Conservation (phyloP, 1,140 invertebrate species). For the Drosophila littoralis region DNA sequence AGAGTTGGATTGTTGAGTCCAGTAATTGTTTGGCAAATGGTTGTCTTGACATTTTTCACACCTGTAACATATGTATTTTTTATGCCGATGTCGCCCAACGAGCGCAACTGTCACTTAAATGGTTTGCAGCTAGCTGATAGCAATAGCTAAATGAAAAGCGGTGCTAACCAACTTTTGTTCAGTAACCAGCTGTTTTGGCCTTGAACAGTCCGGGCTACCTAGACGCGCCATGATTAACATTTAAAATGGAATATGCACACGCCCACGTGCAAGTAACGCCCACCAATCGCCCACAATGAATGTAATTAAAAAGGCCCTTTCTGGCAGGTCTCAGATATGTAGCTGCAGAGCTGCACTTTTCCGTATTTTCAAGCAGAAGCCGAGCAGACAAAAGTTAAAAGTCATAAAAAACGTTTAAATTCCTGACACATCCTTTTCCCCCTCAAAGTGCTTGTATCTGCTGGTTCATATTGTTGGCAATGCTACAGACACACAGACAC, state of each 20-base stretch:
- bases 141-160: background rate
- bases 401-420: conserved; percentile 42
- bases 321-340: background rate
- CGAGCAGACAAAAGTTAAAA: conserved; percentile 33
- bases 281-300: conserved; percentile 15
- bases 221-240: conserved; percentile 56
- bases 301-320: conserved; percentile 51
- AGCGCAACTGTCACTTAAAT: background rate
- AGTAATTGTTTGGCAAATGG: no score
- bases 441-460: background rate
- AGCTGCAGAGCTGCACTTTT: conserved; percentile 19
- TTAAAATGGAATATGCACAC: conserved; percentile 35
- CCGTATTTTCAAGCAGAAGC: conserved; percentile 3
- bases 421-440: conserved; percentile 36
- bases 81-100: no score
- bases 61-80: no score
- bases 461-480: conserved; percentile 22
- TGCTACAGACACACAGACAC: conserved; percentile 58
- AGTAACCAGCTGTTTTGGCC: background rate
- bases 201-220: background rate
- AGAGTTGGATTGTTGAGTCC: no score
- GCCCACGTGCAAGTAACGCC: conserved; percentile 17
- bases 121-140: background rate
- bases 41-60: no score
- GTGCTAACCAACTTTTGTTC: background rate